Evolutionary conservation across 1,140 invertebrate genomes (phyloP).

Genomic region (Coelopa frigida): DNA sequence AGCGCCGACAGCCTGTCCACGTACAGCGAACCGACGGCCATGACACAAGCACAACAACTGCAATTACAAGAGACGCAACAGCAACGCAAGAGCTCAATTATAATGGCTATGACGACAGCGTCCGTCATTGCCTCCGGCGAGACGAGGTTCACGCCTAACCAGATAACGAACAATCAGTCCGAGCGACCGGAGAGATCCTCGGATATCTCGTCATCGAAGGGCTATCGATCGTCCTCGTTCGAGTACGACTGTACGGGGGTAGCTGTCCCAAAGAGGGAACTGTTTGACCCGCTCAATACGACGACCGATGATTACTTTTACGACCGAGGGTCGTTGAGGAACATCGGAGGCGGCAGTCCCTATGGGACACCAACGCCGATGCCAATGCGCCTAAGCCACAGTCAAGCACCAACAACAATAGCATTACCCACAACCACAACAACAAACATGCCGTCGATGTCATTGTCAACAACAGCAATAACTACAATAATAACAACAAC

Average conservation of each 20-base stretch:
- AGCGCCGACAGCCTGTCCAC: constrained; percentile 44
- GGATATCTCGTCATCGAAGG: no score
- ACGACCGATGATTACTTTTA: no score
- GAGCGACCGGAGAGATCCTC: no score
- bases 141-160: constrained; percentile 20
- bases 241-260: no score
- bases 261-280: no score
- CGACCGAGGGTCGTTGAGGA: no score
- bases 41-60: constrained; percentile 16
- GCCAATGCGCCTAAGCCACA: no score
- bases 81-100: constrained; percentile 32
- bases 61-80: constrained; percentile 33
- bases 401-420: constrained; percentile 8
- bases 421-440: constrained; percentile 8
- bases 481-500: not conserved
- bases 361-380: not conserved
- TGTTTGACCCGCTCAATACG: no score
- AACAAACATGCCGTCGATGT: not conserved
- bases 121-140: constrained; percentile 42
- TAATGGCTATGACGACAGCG: constrained; percentile 42
- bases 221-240: no score
- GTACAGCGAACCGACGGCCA: constrained; percentile 26
- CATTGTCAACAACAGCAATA: not conserved
- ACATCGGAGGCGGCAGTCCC: no score
- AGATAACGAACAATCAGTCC: no score